Evolutionary conservation across 2,113 vertebrate species (phyloP).

Genomic region (Diphyllodes magnificus): DNA sequence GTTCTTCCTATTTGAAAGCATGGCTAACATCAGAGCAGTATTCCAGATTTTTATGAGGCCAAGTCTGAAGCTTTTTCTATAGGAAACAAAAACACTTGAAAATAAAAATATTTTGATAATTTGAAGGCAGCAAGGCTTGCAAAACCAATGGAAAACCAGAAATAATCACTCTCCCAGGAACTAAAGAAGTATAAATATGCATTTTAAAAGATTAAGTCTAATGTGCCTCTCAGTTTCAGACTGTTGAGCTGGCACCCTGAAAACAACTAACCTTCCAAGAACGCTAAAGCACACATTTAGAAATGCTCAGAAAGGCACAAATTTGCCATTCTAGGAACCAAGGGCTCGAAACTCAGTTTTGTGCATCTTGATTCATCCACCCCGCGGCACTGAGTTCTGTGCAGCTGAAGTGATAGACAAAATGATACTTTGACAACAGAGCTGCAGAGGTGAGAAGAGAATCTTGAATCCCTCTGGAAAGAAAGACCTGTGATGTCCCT

Average conservation of each 20-base stretch:
- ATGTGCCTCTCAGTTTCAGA: background rate
- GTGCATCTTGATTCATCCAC: background rate
- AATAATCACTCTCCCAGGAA: background rate
- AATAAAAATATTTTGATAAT: background rate
- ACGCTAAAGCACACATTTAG: background rate
- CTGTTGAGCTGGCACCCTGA: background rate
- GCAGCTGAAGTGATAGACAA: background rate
- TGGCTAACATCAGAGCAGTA: background rate
- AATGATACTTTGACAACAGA: background rate
- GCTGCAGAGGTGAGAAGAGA: background rate
- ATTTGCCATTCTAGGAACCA: background rate
- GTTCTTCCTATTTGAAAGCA: background rate
- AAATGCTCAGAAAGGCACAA: background rate
- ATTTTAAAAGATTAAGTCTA: background rate
- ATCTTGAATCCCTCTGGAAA: background rate
- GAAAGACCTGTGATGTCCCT: background rate
- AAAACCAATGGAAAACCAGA: background rate
- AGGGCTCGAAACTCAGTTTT: background rate
- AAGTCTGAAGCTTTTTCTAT: background rate
- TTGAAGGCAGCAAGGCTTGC: background rate
- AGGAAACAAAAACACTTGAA: background rate
- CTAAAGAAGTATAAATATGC: background rate
- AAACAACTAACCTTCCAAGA: background rate
- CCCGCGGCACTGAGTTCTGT: background rate
- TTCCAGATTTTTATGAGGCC: background rate